These are phyloP conservation scores for Metacarcinus magister DNA, from an alignment of 2,888 invertebrate genomes.

Conservation along the genomic window DNA sequence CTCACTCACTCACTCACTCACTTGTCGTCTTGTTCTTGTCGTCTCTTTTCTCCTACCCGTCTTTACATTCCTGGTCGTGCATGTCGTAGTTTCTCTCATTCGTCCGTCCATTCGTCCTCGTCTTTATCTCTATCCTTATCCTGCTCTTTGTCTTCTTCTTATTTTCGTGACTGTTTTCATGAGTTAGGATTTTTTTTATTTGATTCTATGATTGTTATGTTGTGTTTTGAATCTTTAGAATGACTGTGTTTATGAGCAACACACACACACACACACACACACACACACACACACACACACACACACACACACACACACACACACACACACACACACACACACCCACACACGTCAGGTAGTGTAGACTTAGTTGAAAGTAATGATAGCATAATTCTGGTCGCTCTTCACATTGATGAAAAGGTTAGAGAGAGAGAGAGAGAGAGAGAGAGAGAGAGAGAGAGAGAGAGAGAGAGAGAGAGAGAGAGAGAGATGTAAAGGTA, in stretches of 20 bases:
- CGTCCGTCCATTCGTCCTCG: background rate
- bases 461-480: slow-evolving; percentile 68
- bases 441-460: slow-evolving; percentile 64
- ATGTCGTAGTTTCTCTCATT: background rate
- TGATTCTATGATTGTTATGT: background rate
- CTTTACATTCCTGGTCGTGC: background rate
- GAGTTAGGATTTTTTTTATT: background rate
- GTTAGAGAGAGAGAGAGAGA: slow-evolving; percentile 43
- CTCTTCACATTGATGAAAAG: background rate
- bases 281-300: slow-evolving; percentile 60
- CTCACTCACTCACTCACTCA: background rate
- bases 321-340: background rate
- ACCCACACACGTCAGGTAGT: no score
- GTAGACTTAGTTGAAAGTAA: background rate
- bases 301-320: slow-evolving; percentile 41
- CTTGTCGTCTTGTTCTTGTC: background rate
- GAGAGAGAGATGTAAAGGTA: slow-evolving; percentile 50
- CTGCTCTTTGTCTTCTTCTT: background rate
- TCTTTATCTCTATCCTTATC: background rate
- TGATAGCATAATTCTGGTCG: background rate
- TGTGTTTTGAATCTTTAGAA: background rate
- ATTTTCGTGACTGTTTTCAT: background rate
- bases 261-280: slow-evolving; percentile 65
- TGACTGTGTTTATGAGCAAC: background rate
- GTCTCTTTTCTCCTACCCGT: background rate